These are phyloP conservation scores for Papilio helenus DNA, from an alignment of 1,140 invertebrate species.

Conservation along the genomic window DNA sequence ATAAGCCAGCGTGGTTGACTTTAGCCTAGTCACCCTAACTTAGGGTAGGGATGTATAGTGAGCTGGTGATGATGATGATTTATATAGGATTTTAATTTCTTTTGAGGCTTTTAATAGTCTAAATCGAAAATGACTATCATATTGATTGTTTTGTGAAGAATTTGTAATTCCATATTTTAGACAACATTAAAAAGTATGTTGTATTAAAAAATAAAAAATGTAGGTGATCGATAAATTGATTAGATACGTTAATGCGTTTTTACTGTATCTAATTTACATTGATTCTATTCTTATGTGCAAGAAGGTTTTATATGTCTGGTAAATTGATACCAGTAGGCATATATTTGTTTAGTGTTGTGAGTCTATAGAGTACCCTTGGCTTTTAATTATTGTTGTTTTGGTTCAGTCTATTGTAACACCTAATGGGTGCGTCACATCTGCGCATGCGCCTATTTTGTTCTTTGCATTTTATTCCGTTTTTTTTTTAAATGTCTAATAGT, in stretches of 20 bases:
- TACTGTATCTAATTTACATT: neutral
- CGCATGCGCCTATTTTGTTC: slow-evolving; percentile 16
- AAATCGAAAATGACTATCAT: neutral
- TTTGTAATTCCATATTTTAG: neutral
- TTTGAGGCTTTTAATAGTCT: too few species aligned
- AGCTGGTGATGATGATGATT: too few species aligned
- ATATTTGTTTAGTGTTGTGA: neutral
- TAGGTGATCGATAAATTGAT: neutral
- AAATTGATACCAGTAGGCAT: neutral
- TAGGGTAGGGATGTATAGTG: too few species aligned
- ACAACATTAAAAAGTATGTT: neutral
- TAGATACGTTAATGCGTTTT: slow-evolving; percentile 5
- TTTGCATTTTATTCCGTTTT: neutral
- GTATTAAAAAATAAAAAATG: neutral
- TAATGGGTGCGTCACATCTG: slow-evolving; percentile 36
- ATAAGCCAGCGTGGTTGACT: too few species aligned
- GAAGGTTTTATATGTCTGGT: neutral
- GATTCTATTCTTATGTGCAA: slow-evolving; percentile 6
- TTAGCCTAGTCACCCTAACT: too few species aligned
- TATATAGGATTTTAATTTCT: too few species aligned
- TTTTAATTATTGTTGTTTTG: slow-evolving; percentile 52
- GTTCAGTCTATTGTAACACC: slow-evolving; percentile 47
- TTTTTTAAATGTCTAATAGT: neutral
- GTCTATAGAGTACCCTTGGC: slow-evolving; percentile 38
- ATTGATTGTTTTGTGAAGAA: neutral